phyloP scores from a whole-genome alignment of 2,797 vertebrate species.

The Phataginus tetradactyla region DNA sequence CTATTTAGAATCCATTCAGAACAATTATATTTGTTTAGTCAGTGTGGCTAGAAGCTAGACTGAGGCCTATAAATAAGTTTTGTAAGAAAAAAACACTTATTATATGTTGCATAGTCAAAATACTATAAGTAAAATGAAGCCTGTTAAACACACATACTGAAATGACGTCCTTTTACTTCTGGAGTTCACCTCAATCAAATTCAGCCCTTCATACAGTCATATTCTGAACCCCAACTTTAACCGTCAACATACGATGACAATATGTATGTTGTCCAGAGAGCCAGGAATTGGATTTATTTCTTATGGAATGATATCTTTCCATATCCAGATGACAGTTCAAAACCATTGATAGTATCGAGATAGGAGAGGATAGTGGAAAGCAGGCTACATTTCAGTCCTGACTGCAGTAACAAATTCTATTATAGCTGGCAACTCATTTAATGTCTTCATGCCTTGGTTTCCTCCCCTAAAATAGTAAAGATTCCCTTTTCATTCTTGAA shows the following conservation, averaged over 20 bases:
- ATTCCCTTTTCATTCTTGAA: constrained; percentile 32
- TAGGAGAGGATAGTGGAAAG: neutral
- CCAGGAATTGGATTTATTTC: neutral
- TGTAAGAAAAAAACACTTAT: constrained; percentile 55
- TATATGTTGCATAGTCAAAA: constrained; percentile 49
- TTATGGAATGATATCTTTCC: constrained; percentile 32
- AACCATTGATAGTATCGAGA: neutral
- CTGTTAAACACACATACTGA: constrained; percentile 38
- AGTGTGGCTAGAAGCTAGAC: constrained; percentile 55
- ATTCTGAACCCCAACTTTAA: neutral
- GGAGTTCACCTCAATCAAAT: constrained; percentile 33
- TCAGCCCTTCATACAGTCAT: neutral
- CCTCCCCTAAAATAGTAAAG: constrained; percentile 7
- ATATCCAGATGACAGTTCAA: neutral
- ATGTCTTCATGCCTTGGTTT: neutral
- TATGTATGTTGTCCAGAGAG: neutral
- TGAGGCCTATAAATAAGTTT: constrained; percentile 59
- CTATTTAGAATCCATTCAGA: constrained; percentile 75
- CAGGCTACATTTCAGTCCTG: neutral
- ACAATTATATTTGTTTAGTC: constrained; percentile 73
- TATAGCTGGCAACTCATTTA: neutral
- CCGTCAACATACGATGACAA: neutral
- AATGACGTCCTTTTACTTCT: constrained; percentile 15
- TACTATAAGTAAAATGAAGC: constrained; percentile 55
- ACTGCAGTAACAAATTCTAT: neutral